Evolutionary conservation across 2,113 vertebrate species (phyloP).

Genomic region (Cathartes aura): DNA sequence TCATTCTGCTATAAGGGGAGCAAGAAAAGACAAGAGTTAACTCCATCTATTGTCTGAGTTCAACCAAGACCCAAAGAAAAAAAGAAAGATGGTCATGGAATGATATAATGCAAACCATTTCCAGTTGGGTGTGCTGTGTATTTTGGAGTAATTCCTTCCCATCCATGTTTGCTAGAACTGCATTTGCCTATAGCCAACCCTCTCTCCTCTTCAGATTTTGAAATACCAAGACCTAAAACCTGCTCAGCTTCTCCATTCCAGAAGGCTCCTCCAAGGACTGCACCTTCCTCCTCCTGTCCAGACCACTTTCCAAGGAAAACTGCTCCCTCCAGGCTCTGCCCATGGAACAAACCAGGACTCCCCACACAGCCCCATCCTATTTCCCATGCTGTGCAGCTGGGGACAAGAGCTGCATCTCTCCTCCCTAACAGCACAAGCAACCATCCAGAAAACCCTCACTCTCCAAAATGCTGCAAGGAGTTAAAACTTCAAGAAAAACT

Average conservation of each 20-base stretch:
- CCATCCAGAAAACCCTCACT: not conserved
- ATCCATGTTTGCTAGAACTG: not conserved
- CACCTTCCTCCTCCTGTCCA: not conserved
- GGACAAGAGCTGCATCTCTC: not conserved
- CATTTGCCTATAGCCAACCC: not conserved
- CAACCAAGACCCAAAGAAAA: not conserved
- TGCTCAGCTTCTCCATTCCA: not conserved
- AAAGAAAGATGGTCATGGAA: not conserved
- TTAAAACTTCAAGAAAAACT: not conserved
- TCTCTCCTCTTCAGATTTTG: not conserved
- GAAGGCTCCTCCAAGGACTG: not conserved
- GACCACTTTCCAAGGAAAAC: not conserved
- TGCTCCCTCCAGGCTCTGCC: not conserved
- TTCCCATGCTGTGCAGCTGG: not conserved
- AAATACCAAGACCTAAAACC: not conserved
- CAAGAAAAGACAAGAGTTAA: not conserved
- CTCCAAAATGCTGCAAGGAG: not conserved
- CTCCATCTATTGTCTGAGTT: too few species aligned
- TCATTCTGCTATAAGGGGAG: fast-evolving
- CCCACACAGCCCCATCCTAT: not conserved
- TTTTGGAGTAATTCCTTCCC: not conserved
- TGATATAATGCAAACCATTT: not conserved
- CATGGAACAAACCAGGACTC: not conserved
- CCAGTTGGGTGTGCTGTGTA: not conserved
- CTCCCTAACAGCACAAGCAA: not conserved